These are phyloP conservation scores for Bombus superbus DNA, from an alignment of 1,140 invertebrate genomes.

Conservation along the genomic window DNA sequence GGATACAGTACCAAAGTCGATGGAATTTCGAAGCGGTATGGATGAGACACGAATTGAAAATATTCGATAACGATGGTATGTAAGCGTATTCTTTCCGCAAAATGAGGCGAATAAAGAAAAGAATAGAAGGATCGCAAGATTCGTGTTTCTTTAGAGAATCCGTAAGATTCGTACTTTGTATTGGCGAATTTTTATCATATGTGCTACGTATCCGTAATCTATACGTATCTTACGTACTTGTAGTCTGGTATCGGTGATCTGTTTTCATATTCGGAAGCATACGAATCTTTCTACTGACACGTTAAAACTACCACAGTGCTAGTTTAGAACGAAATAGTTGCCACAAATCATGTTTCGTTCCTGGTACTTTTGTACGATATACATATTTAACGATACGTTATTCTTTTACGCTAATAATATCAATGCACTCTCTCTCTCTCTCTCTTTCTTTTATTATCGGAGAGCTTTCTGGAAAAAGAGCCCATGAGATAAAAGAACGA, in stretches of 20 bases:
- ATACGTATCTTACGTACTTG: too few species aligned
- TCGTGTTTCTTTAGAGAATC: background rate
- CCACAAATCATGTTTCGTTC: too few species aligned
- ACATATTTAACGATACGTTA: too few species aligned
- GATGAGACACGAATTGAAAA: background rate
- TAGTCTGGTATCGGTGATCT: background rate
- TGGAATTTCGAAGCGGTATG: background rate
- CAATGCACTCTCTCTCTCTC: too few species aligned
- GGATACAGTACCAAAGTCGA: background rate
- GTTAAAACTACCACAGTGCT: too few species aligned
- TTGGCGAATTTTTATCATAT: background rate
- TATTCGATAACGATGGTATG: background rate
- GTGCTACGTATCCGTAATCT: background rate
- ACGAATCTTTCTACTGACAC: background rate
- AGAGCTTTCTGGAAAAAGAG: too few species aligned
- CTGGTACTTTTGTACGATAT: too few species aligned
- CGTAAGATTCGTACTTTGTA: background rate
- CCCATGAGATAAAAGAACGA: too few species aligned
- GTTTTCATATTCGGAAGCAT: background rate
- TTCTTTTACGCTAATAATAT: too few species aligned
- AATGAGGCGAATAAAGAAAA: background rate
- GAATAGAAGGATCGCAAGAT: background rate
- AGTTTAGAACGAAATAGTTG: background rate
- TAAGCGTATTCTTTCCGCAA: too few species aligned
- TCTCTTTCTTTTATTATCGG: too few species aligned